Conservation (phyloP, 2,113 vertebrate species). For the Marmota flaviventris region DNA sequence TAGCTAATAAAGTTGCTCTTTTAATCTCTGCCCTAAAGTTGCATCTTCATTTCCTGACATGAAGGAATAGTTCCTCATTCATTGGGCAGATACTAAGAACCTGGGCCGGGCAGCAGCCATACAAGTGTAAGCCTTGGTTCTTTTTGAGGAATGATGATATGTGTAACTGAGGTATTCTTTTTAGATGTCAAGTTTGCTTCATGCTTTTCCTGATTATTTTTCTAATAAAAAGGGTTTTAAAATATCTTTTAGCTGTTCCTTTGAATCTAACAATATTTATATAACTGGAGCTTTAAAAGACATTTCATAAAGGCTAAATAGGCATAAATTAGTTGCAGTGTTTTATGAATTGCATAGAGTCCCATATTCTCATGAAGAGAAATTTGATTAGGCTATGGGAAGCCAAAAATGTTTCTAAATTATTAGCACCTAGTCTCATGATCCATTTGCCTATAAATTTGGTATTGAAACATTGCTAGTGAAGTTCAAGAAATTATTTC, state of each 20-base stretch:
- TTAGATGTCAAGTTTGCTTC: not conserved
- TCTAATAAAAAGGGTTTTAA: constrained; percentile 23
- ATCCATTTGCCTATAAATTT: constrained; percentile 55
- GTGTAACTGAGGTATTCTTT: not conserved
- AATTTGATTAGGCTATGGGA: constrained; percentile 60
- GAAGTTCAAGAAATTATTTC: not conserved
- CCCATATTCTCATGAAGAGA: constrained; percentile 40
- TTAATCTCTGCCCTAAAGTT: not conserved
- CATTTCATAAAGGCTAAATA: constrained; percentile 46
- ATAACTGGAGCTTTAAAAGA: constrained; percentile 52
- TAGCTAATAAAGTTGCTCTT: not conserved
- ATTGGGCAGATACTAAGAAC: not conserved
- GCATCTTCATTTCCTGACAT: not conserved
- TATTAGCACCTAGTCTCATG: not conserved
- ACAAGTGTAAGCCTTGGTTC: not conserved
- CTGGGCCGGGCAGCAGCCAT: not conserved
- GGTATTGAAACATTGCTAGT: constrained; percentile 43
- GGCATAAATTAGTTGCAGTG: constrained; percentile 50
- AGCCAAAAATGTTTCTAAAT: constrained; percentile 60
- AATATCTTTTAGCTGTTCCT: constrained; percentile 9
- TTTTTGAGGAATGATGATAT: not conserved
- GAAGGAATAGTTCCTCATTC: not conserved
- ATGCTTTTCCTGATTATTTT: constrained; percentile 42
- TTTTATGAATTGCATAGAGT: constrained; percentile 60
- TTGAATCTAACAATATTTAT: constrained; percentile 49